A percentile compares a stretch with the other conserved stretches of the same genome.
Conservation (phyloP, 1,140 invertebrate species). For the Odontomachus brunneus region DNA sequence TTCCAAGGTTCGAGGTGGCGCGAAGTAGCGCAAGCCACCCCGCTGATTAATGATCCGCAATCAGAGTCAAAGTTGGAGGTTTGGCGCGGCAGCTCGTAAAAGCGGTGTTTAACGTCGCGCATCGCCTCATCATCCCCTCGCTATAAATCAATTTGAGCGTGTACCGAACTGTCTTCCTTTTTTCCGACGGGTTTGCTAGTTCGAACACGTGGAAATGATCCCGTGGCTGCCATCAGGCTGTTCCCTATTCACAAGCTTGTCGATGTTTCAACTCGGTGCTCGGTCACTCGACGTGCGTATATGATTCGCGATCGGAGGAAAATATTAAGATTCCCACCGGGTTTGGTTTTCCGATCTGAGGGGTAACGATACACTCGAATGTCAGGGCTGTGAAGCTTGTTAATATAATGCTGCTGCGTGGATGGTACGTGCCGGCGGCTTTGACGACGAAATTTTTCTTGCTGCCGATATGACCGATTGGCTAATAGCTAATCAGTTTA, state of each 20-base stretch:
- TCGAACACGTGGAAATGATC: neutral
- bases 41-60: conserved; percentile 79
- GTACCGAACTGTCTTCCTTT: conserved; percentile 38
- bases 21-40: conserved; percentile 59
- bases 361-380: too few relatives aligned
- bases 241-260: neutral
- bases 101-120: conserved; percentile 77
- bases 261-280: too few relatives aligned
- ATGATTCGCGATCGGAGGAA: too few relatives aligned
- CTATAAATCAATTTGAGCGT: conserved; percentile 79
- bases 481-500: conserved; percentile 8
- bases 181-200: conserved; percentile 30
- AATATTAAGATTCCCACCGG: too few relatives aligned
- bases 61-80: conserved; percentile 75
- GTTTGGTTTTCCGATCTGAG: too few relatives aligned
- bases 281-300: too few relatives aligned
- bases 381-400: too few relatives aligned
- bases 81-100: conserved; percentile 74
- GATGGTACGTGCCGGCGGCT: neutral
- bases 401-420: too few relatives aligned
- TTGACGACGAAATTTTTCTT: neutral
- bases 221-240: conserved; percentile 2
- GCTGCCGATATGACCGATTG: neutral
- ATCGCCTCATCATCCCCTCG: conserved; percentile 78
- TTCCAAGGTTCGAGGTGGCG: conserved; percentile 64